Base-by-base conservation (phyloP, 2,797 vertebrate species). In the Ptychobarbus kaznakovi region DNA sequence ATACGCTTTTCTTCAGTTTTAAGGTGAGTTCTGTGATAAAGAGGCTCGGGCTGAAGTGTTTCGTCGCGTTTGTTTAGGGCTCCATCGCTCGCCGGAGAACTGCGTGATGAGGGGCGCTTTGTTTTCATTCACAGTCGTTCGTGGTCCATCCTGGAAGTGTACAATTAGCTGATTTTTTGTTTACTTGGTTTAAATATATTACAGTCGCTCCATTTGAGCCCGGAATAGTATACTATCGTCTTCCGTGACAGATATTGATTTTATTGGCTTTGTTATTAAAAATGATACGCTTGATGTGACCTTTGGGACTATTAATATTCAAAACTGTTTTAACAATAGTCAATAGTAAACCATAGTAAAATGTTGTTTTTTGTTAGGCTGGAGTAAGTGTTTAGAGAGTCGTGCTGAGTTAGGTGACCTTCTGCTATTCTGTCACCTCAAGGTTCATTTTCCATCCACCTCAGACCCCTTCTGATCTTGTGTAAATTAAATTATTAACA, bases 81-180 rank as follows among this genome's bases (percentile, higher is more conserved):
- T 44, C 65, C 82, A 77, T 68, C 61, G 82, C 61, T 35, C 51
- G 63, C 82, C 83, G 74, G 65, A 25, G 15, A 84, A 69, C 74
- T 58, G 75, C 75, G 75, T 44, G 83, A 78, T 70, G 63, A 10
- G 38, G 51, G 75, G 70, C 83, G 87, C 87, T 88, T 88, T 86
- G 49, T 80, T 83, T 81, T 84, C 87, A 78, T 44, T 81, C 65
- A 86, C 42, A 65, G 38, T 74, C 69, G 0, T 6, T 10, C 68
- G 12, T 20, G 78, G 70, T 80, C 44, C 61, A 51, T 79, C 63
- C 38, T 44, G 76, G 1, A 28, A 69, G 79, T n/a, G 79, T 70
- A 56, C 22, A 51, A 35, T 51, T 32, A 68, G 42, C 61, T 22
- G 1, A 32, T 11, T 75, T 61, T 82, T 56, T 66, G 22, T 51